Percentiles rank a stretch among this genome's conserved stretches.
Conservation (phyloP, 2,797 vertebrate species). For the Smutsia gigantea region DNA sequence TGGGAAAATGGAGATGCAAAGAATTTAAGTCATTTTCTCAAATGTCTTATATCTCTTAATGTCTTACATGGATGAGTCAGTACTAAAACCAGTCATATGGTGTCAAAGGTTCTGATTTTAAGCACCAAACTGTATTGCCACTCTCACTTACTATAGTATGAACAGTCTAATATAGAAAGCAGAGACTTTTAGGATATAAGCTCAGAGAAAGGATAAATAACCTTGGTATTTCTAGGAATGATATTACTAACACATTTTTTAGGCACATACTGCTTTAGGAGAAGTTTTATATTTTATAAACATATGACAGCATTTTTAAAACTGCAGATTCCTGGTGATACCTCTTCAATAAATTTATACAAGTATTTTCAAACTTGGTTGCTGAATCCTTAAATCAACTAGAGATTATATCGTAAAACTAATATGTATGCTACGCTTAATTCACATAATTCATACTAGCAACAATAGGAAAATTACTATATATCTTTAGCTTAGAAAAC, state of each 20-base stretch:
- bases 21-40: not conserved
- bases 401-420: not conserved
- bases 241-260: not conserved
- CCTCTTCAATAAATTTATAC: not conserved
- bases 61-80: not conserved
- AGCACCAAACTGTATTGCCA: not conserved
- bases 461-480: not conserved
- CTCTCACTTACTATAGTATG: not conserved
- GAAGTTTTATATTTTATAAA: not conserved
- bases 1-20: not conserved
- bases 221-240: not conserved
- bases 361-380: conserved; percentile 19
- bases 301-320: not conserved
- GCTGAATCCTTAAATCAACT: not conserved
- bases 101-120: not conserved
- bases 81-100: not conserved
- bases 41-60: not conserved
- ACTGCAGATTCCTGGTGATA: not conserved
- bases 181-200: not conserved
- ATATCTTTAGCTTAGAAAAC: not conserved
- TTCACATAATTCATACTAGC: not conserved
- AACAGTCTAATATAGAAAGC: not conserved
- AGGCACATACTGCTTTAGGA: not conserved
- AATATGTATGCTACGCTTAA: not conserved
- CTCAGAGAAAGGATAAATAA: not conserved